Evolutionary conservation across 2,888 invertebrate genomes (phyloP).

Genomic region (Acholoe squamosa): DNA sequence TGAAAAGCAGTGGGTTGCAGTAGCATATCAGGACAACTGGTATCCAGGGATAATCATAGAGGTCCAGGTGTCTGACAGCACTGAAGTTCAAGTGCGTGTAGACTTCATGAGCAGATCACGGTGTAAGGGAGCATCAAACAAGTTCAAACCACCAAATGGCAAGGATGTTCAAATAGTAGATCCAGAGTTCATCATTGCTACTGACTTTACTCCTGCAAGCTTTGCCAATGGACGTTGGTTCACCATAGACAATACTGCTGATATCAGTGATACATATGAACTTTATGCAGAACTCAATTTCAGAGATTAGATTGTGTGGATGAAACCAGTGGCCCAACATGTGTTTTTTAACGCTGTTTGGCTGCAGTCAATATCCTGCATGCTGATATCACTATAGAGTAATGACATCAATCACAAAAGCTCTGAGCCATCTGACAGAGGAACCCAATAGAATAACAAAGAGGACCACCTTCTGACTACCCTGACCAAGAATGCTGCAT

Average conservation of each 20-base stretch:
- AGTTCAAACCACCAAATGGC: constrained; percentile 26
- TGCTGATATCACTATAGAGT: no score
- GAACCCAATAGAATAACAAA: no score
- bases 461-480: no score
- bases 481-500: no score
- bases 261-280: background rate
- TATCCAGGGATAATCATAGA: background rate
- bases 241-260: no score
- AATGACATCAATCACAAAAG: no score
- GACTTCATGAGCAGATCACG: background rate
- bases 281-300: background rate
- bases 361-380: background rate
- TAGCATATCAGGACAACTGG: no score
- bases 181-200: background rate
- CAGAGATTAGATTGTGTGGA: background rate
- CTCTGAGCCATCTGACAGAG: no score
- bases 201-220: background rate
- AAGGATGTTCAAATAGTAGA: constrained; percentile 1
- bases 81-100: background rate
- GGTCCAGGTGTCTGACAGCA: background rate
- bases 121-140: background rate
- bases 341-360: background rate
- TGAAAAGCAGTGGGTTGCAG: constrained; percentile 38
- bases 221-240: background rate
- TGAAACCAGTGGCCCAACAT: background rate